phyloP scores from a whole-genome alignment of 2,888 invertebrate species.

The Anticlea derivata region DNA sequence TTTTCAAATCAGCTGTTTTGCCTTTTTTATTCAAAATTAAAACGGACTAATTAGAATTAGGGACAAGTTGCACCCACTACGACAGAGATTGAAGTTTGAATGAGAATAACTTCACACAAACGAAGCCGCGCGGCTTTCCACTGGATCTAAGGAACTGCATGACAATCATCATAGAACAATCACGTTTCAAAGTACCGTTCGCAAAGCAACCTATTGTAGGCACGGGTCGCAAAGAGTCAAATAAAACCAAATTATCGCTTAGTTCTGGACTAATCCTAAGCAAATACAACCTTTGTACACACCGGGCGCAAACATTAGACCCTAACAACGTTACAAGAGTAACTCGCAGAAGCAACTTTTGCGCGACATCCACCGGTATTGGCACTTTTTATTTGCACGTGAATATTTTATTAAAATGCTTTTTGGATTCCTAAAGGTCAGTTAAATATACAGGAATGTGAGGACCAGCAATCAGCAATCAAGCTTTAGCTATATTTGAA shows the following conservation, averaged over 20 bases:
- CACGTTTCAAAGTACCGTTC: constrained; percentile 9
- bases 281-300: constrained; percentile 45
- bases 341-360: constrained; percentile 13
- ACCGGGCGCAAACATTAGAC: constrained; percentile 18
- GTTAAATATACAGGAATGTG: no score
- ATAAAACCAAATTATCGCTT: constrained; percentile 46
- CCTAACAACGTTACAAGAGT: constrained; percentile 11
- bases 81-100: no score
- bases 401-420: constrained; percentile 2
- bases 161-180: constrained; percentile 4
- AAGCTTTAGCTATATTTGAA: no score
- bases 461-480: no score
- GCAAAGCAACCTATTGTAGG: constrained; percentile 16
- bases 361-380: neutral
- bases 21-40: no score
- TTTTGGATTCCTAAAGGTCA: no score
- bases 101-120: no score
- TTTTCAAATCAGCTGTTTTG: no score
- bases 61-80: no score
- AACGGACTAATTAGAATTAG: no score
- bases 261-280: constrained; percentile 46
- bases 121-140: no score
- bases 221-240: constrained; percentile 40
- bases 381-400: constrained; percentile 4
- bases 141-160: no score